Conservation (phyloP, 2,888 invertebrate species). For the Philhelius pedissequus region DNA sequence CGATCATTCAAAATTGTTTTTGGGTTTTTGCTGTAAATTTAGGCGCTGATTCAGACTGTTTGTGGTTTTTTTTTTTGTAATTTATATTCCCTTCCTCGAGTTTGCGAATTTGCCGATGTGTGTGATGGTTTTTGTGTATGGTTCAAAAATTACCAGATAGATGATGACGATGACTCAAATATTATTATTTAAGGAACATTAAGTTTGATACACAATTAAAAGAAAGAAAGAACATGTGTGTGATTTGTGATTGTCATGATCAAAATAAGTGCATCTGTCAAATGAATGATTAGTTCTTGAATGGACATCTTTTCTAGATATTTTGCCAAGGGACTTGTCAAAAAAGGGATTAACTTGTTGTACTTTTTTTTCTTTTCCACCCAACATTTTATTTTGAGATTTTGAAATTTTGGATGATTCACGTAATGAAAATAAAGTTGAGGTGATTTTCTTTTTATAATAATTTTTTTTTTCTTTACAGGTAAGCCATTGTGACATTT, state of each 20-base stretch:
- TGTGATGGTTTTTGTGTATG: slow-evolving; percentile 24
- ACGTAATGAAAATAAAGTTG: background rate
- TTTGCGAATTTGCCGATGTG: background rate
- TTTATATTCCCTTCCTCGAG: slow-evolving; percentile 5
- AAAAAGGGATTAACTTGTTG: slow-evolving; percentile 4
- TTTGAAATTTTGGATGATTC: slow-evolving; percentile 40
- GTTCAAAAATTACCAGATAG: background rate
- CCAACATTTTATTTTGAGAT: slow-evolving; percentile 12
- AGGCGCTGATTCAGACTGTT: slow-evolving; percentile 53
- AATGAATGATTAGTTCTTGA: slow-evolving; percentile 33
- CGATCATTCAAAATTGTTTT: slow-evolving; percentile 64
- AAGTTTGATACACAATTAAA: slow-evolving; percentile 13
- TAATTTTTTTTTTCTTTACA: slow-evolving; percentile 17
- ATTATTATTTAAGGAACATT: slow-evolving; percentile 29
- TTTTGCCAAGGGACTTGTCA: slow-evolving; percentile 15
- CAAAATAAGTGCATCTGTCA: slow-evolving; percentile 63
- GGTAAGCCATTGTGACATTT: slow-evolving; percentile 22
- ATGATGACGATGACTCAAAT: slow-evolving; percentile 45
- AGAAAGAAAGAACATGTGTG: slow-evolving; percentile 22
- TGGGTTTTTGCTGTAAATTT: slow-evolving; percentile 55
- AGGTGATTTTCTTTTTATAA: background rate
- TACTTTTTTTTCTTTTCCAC: too few species aligned
- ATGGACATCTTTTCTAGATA: slow-evolving; percentile 5
- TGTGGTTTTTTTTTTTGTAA: background rate
- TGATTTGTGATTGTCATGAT: slow-evolving; percentile 53